phyloP scores from a whole-genome alignment of 1,140 invertebrate species.

The Rhagoletis zephyria region DNA sequence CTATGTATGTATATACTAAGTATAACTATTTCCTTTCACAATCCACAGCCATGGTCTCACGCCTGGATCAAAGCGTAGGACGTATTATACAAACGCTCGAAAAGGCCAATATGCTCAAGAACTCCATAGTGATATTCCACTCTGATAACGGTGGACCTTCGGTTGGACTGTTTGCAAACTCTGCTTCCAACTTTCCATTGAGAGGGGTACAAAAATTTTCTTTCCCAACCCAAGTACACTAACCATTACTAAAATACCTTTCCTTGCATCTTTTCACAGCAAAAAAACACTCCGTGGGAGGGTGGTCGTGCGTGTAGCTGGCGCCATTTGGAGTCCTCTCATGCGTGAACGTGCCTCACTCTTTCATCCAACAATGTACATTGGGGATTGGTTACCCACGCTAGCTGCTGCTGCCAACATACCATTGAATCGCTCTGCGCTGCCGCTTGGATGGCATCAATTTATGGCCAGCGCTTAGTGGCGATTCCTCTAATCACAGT shows the following conservation, averaged over 20 bases:
- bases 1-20: no score
- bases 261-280: constrained; percentile 57
- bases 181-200: constrained; percentile 90
- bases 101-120: constrained; percentile 79
- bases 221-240: background rate
- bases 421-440: constrained; percentile 58
- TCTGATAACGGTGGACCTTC: constrained; percentile 87
- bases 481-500: constrained; percentile 60
- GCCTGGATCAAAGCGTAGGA: constrained; percentile 88
- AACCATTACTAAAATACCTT: background rate
- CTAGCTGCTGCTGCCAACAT: constrained; percentile 79
- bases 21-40: background rate
- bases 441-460: constrained; percentile 80
- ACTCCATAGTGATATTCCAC: constrained; percentile 83
- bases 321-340: constrained; percentile 84
- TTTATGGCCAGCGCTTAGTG: constrained; percentile 79
- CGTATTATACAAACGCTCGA: constrained; percentile 82
- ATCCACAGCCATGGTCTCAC: constrained; percentile 85
- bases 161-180: constrained; percentile 80
- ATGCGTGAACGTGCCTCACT: constrained; percentile 76
- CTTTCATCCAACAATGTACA: constrained; percentile 84
- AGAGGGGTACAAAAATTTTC: constrained; percentile 77
- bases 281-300: constrained; percentile 89
- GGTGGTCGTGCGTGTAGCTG: constrained; percentile 85
- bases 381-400: constrained; percentile 91